Evolutionary conservation across 2,113 vertebrate genomes (phyloP).

Genomic region (Calypte anna): DNA sequence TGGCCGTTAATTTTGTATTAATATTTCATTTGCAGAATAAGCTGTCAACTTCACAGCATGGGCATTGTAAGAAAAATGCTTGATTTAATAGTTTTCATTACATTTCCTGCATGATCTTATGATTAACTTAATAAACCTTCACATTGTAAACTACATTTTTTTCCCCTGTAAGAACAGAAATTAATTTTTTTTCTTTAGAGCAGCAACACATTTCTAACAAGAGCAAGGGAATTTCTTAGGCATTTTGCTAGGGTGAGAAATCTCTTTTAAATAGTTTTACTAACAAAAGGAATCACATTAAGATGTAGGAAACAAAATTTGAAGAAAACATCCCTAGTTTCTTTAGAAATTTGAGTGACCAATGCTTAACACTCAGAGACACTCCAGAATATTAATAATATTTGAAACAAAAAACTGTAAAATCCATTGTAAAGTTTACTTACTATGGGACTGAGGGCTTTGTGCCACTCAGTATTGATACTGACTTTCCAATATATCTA

Average conservation of each 20-base stretch:
- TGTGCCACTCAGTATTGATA: background rate
- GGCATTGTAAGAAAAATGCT: conserved; percentile 44
- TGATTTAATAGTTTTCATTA: conserved; percentile 70
- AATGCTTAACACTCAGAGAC: background rate
- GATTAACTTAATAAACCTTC: conserved; percentile 57
- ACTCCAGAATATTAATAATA: background rate
- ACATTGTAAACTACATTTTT: conserved; percentile 62
- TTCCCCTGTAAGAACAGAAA: conserved; percentile 1
- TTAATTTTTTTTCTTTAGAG: conserved; percentile 36
- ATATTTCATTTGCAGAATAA: conserved; percentile 73
- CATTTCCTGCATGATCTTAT: conserved; percentile 52
- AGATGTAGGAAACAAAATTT: background rate
- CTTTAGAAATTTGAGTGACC: background rate
- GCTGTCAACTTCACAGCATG: conserved; percentile 71
- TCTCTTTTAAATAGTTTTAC: background rate
- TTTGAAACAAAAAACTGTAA: background rate
- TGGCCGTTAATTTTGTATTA: conserved; percentile 67
- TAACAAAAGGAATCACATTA: background rate
- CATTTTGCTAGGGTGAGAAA: background rate
- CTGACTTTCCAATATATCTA: background rate
- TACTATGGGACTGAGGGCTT: background rate
- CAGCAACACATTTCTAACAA: background rate
- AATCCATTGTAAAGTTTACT: background rate
- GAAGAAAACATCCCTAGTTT: background rate
- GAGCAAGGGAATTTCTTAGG: background rate